A percentile compares a stretch with the other conserved stretches of the same genome.
These are phyloP conservation scores for Bradysia coprophila DNA, from an alignment of 1,140 invertebrate genomes.

Conservation along the genomic window DNA sequence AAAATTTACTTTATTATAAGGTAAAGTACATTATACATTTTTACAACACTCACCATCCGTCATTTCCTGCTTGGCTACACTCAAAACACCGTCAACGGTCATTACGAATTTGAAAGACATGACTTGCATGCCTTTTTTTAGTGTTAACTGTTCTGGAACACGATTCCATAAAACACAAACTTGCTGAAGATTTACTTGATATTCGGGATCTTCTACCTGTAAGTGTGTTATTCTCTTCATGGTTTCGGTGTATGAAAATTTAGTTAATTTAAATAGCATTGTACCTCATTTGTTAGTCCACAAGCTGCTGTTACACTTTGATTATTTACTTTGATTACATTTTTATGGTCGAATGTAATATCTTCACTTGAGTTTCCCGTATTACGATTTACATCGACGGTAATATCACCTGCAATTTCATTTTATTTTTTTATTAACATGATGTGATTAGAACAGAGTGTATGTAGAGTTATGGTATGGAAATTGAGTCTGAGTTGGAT, in stretches of 20 bases:
- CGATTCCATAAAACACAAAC: slow-evolving; percentile 28
- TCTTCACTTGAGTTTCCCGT: not conserved
- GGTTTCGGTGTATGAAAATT: too few relatives aligned
- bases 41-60: slow-evolving; percentile 22
- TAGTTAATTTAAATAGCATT: not conserved
- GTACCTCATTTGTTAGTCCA: not conserved
- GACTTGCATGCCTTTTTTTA: slow-evolving; percentile 19
- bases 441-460: too few relatives aligned
- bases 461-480: too few relatives aligned
- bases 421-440: not conserved
- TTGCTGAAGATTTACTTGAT: slow-evolving; percentile 23
- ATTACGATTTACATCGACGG: not conserved
- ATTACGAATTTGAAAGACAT: slow-evolving; percentile 28
- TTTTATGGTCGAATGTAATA: not conserved
- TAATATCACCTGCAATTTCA: not conserved
- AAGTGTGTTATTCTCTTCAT: too few relatives aligned
- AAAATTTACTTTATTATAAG: too few relatives aligned
- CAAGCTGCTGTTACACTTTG: not conserved
- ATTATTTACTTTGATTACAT: not conserved
- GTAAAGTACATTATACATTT: too few relatives aligned
- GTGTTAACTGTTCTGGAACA: slow-evolving; percentile 26
- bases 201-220: slow-evolving; percentile 16
- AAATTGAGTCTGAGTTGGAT: too few relatives aligned
- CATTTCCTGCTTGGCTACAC: slow-evolving; percentile 28
- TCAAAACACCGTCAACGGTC: slow-evolving; percentile 27